Percentiles rank a stretch among this genome's conserved stretches.
Conservation (phyloP, 2,797 vertebrate genomes). For the Siniperca undulata region DNA sequence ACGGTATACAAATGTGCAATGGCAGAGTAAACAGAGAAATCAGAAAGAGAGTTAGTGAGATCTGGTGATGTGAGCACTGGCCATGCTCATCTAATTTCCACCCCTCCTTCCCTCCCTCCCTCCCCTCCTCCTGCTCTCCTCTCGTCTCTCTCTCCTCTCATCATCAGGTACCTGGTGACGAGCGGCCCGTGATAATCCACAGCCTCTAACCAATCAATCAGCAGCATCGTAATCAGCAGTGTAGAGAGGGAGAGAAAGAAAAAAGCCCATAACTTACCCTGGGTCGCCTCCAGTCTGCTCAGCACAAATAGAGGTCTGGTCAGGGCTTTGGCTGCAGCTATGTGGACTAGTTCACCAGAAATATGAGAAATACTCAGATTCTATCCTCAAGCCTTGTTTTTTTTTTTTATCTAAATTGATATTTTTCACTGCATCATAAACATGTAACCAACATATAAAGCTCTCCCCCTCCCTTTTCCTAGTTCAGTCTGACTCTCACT, state of each 20-base stretch:
- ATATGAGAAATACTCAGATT: constrained; percentile 69
- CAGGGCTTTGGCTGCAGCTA: constrained; percentile 80
- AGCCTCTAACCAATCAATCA: constrained; percentile 90
- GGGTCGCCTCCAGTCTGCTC: constrained; percentile 89
- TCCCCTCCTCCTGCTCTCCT: constrained; percentile 53
- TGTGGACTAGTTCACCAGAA: constrained; percentile 78
- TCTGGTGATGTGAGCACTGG: constrained; percentile 77
- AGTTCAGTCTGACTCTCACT: constrained; percentile 84
- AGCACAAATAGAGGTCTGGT: constrained; percentile 79
- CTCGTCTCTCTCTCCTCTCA: constrained; percentile 82
- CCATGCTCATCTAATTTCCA: constrained; percentile 83
- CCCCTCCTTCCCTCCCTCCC: constrained; percentile 58
- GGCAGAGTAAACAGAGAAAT: constrained; percentile 78
- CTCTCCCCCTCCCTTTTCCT: constrained; percentile 78
- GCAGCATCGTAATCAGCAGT: constrained; percentile 87
- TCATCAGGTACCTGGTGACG: constrained; percentile 89
- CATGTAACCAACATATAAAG: constrained; percentile 85
- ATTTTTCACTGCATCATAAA: constrained; percentile 83
- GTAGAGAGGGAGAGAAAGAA: constrained; percentile 80
- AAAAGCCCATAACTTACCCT: constrained; percentile 91
- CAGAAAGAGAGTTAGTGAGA: constrained; percentile 79
- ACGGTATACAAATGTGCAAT: constrained; percentile 75
- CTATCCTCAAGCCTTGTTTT: constrained; percentile 72
- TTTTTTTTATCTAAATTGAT: constrained; percentile 67
- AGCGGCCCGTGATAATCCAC: constrained; percentile 87